phyloP scores from a whole-genome alignment of 2,797 vertebrate species.

The Enteromius unitaeniatus region DNA sequence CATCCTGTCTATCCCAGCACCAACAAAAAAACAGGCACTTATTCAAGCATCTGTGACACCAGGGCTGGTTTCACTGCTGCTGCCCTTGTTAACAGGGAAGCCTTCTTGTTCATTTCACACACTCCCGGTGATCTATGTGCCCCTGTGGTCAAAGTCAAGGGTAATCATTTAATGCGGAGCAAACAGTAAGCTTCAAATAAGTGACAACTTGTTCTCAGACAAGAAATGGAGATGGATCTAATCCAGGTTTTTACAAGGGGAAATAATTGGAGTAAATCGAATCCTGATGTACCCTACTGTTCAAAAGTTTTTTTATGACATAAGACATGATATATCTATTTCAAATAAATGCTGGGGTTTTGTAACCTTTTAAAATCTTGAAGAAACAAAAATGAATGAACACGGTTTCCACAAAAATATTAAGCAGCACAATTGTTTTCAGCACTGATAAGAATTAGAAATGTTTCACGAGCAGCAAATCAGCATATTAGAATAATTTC shows the following conservation, averaged over 20 bases:
- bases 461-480: neutral
- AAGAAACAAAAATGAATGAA: neutral
- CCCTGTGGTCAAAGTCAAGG: constrained; percentile 32
- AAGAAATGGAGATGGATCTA: constrained; percentile 58
- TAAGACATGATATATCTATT: neutral
- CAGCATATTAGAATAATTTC: neutral
- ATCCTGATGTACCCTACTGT: neutral
- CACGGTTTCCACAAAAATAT: neutral
- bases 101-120: constrained; percentile 49
- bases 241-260: neutral
- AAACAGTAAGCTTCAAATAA: constrained; percentile 44
- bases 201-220: constrained; percentile 38
- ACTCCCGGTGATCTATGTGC: constrained; percentile 43
- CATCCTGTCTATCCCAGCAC: constrained; percentile 8
- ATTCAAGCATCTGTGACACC: constrained; percentile 59
- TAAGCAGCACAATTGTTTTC: neutral
- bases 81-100: constrained; percentile 51
- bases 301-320: neutral
- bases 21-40: constrained; percentile 58
- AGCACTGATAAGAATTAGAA: neutral
- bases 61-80: constrained; percentile 22
- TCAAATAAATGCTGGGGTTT: neutral
- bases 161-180: constrained; percentile 36
- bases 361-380: neutral
- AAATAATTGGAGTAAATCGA: neutral